phyloP scores from a whole-genome alignment of 2,113 vertebrate genomes.

The Manacus vitellinus region DNA sequence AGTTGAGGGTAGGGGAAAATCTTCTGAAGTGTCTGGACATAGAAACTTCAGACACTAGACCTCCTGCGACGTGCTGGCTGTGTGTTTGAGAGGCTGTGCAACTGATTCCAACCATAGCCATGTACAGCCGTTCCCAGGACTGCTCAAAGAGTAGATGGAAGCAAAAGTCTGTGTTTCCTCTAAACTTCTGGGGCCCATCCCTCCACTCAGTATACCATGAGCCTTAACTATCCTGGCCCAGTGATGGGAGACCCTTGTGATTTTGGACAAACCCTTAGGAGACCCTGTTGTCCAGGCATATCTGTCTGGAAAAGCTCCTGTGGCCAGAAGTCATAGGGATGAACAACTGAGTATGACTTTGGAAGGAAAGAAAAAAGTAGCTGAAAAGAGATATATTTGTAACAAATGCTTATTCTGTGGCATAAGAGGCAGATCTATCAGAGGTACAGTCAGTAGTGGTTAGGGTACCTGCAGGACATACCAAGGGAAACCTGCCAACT shows the following conservation, averaged over 20 bases:
- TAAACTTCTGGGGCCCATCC: not conserved
- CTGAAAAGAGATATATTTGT: not conserved
- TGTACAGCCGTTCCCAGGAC: not conserved
- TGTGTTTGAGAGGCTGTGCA: not conserved
- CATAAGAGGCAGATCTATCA: not conserved
- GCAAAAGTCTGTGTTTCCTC: not conserved
- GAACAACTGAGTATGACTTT: not conserved
- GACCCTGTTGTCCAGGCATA: not conserved
- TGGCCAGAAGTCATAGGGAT: not conserved
- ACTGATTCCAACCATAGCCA: accelerated
- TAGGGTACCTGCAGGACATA: not conserved
- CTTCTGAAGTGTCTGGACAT: not conserved
- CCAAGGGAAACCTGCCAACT: not conserved
- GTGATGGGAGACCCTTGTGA: not conserved
- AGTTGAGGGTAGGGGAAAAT: not conserved
- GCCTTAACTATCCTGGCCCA: not conserved
- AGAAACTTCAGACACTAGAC: not conserved
- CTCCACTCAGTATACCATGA: not conserved
- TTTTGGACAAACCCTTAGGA: not conserved
- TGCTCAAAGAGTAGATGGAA: not conserved
- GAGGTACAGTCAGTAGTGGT: not conserved
- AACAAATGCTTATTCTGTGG: not conserved
- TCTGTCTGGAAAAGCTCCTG: not conserved
- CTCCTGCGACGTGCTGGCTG: accelerated
- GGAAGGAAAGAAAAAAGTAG: not conserved